Percentiles rank a stretch among this genome's conserved stretches.
These are phyloP conservation scores for Onychostoma macrolepis DNA, from an alignment of 2,113 vertebrate species.

Conservation along the genomic window DNA sequence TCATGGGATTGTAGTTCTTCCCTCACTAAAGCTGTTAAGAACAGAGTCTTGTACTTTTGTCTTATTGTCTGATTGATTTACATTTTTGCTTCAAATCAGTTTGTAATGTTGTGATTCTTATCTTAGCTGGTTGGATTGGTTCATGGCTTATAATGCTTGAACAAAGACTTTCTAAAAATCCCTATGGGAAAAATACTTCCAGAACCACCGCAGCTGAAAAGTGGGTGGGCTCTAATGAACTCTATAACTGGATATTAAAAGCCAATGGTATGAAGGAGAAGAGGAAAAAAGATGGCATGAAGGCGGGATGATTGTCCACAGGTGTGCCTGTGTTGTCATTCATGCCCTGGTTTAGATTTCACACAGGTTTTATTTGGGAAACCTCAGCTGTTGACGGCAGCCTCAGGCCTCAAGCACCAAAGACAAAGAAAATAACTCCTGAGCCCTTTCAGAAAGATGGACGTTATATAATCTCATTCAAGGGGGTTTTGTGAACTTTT, in stretches of 20 bases:
- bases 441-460: conserved; percentile 6
- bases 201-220: neutral
- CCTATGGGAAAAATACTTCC: neutral
- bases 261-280: neutral
- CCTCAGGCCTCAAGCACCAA: neutral
- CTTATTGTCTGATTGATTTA: neutral
- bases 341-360: conserved; percentile 16
- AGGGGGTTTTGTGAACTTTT: conserved; percentile 14
- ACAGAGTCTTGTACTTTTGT: neutral
- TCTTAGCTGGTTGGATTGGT: neutral
- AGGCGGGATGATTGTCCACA: conserved; percentile 23
- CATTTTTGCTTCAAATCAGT: neutral
- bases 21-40: neutral
- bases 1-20: neutral
- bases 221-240: neutral
- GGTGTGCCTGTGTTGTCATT: conserved; percentile 31
- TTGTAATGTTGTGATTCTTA: neutral
- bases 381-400: conserved; percentile 32
- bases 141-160: neutral
- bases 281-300: neutral
- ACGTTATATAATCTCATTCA: conserved; percentile 36
- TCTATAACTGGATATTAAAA: neutral
- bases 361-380: conserved; percentile 41
- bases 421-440: conserved; percentile 38
- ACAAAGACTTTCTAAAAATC: neutral